Conservation (phyloP, 2,797 vertebrate genomes). For the Neosilurus hyrtlii region DNA sequence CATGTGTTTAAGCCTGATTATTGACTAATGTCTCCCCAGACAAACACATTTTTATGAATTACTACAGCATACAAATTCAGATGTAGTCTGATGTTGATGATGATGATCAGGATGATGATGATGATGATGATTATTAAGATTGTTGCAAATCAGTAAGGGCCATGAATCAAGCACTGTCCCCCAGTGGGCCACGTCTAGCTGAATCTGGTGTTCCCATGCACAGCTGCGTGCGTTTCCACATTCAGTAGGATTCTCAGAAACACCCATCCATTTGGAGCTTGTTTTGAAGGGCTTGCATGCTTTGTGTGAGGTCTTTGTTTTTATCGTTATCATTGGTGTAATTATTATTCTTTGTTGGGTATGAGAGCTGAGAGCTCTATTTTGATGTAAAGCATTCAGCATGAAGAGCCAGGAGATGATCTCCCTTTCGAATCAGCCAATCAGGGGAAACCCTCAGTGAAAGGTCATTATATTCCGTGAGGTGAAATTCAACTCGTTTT, state of each 20-base stretch:
- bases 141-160: background rate
- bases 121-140: background rate
- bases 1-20: background rate
- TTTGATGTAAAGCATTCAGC: slow-evolving; percentile 55
- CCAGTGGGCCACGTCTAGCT: background rate
- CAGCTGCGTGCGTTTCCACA: slow-evolving; percentile 41
- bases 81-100: background rate
- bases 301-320: slow-evolving; percentile 52
- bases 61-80: background rate
- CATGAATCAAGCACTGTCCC: background rate
- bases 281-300: slow-evolving; percentile 42
- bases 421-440: slow-evolving; percentile 42
- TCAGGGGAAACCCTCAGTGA: slow-evolving; percentile 35
- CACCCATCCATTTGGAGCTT: slow-evolving; percentile 41
- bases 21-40: background rate
- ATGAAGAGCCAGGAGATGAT: slow-evolving; percentile 43
- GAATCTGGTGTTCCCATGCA: slow-evolving; percentile 23
- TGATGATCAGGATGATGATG: background rate
- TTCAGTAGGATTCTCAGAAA: slow-evolving; percentile 41
- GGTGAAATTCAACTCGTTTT: slow-evolving; percentile 29
- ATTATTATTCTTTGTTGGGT: slow-evolving; percentile 53
- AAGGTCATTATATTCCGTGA: slow-evolving; percentile 25
- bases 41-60: too few species aligned
- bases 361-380: slow-evolving; percentile 50
- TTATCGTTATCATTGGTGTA: slow-evolving; percentile 48